Percentiles rank a stretch among this genome's conserved stretches.
These are phyloP conservation scores for Cataglyphis cursor DNA, from an alignment of 2,888 invertebrate genomes.

Conservation along the genomic window DNA sequence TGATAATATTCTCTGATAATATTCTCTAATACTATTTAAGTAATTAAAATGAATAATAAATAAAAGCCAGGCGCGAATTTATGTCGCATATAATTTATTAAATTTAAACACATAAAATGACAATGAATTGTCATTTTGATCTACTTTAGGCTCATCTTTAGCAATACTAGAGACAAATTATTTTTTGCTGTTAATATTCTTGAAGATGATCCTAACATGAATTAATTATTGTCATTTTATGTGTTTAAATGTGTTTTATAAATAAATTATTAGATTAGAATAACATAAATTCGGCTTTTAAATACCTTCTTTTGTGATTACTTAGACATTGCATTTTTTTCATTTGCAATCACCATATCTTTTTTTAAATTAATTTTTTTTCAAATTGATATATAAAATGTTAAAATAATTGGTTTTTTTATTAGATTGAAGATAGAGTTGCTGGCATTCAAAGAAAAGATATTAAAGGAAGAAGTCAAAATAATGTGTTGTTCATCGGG, in stretches of 20 bases:
- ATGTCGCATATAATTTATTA: too few species aligned
- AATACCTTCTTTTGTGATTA: not conserved
- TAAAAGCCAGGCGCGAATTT: too few species aligned
- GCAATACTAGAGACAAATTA: too few species aligned
- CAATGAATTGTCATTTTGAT: too few species aligned
- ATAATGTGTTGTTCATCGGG: slow-evolving; percentile 81
- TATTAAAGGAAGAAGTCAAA: slow-evolving; percentile 81
- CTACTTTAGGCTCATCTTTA: too few species aligned
- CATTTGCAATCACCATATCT: not conserved
- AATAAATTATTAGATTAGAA: not conserved
- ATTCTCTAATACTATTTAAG: too few species aligned
- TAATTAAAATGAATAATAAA: too few species aligned
- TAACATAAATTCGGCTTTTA: not conserved
- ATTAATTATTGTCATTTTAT: not conserved
- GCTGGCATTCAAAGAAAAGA: slow-evolving; percentile 80
- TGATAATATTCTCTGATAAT: too few species aligned
- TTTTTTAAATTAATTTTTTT: slow-evolving; percentile 8
- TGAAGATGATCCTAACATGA: not conserved
- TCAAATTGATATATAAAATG: not conserved
- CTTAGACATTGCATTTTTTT: not conserved
- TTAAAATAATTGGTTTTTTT: slow-evolving; percentile 5
- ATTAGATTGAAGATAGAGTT: slow-evolving; percentile 81
- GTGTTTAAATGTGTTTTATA: not conserved
- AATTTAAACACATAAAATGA: too few species aligned
- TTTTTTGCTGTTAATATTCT: not conserved